Evolutionary conservation across 2,888 invertebrate species (phyloP).

Genomic region (Trisateles emortualis): DNA sequence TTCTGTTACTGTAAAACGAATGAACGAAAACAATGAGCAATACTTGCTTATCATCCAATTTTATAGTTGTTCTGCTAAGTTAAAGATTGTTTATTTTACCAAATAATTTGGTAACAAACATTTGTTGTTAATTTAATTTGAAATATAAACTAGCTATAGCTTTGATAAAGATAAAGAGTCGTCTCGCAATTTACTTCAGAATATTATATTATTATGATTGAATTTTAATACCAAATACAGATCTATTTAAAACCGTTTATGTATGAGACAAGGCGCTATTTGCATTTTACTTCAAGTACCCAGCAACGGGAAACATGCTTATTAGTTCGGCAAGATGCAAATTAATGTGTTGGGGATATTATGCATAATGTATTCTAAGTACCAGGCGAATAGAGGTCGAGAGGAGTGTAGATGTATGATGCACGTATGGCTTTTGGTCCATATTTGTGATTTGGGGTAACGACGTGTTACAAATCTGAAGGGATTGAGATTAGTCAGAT

Average conservation of each 20-base stretch:
- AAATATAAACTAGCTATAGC: no score
- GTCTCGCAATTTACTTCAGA: no score
- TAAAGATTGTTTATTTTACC: neutral
- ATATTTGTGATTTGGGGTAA: conserved; percentile 3
- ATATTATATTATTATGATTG: conserved; percentile 34
- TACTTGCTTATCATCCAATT: conserved; percentile 8
- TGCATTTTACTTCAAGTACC: conserved; percentile 24
- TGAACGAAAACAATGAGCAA: conserved; percentile 19
- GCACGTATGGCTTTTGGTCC: neutral
- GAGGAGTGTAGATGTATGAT: neutral
- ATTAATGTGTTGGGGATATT: conserved; percentile 15
- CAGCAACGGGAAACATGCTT: conserved; percentile 3
- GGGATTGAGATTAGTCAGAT: neutral
- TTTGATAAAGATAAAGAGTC: no score
- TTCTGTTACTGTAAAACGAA: conserved; percentile 12
- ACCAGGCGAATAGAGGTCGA: conserved; percentile 11
- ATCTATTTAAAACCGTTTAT: conserved; percentile 33
- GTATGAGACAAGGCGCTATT: conserved; percentile 33
- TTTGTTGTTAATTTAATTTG: neutral
- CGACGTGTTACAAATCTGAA: conserved; percentile 2
- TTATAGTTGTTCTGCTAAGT: conserved; percentile 10
- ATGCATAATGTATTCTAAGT: conserved; percentile 12
- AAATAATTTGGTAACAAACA: neutral
- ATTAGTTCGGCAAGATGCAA: conserved; percentile 11
- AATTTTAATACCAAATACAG: conserved; percentile 28